A percentile compares a stretch with the other conserved stretches of the same genome.
Evolutionary conservation across 2,113 vertebrate genomes (phyloP).

Genomic region (Erinaceus europaeus): DNA sequence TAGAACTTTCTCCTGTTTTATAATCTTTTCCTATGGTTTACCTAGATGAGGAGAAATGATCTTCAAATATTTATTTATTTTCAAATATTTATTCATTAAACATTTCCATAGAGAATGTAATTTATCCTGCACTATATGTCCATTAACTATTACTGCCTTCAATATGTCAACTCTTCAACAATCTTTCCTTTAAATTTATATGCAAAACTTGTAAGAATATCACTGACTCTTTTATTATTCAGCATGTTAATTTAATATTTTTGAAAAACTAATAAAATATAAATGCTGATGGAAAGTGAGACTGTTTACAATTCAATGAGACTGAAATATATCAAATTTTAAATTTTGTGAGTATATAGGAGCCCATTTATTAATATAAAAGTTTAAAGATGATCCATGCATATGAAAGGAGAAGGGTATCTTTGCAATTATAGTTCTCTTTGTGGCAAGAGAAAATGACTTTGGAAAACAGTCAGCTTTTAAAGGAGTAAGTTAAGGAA

Average conservation of each 20-base stretch:
- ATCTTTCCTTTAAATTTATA: constrained; percentile 45
- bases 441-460: not conserved
- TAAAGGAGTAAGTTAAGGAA: not conserved
- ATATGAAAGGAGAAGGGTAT: not conserved
- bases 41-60: constrained; percentile 23
- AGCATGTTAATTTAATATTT: constrained; percentile 68
- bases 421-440: constrained; percentile 1
- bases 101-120: constrained; percentile 46
- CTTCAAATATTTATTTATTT: constrained; percentile 56
- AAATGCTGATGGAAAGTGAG: constrained; percentile 34
- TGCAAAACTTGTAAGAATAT: constrained; percentile 51
- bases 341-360: not conserved
- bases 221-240: constrained; percentile 67
- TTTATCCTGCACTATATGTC: constrained; percentile 25
- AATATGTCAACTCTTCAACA: constrained; percentile 44
- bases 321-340: constrained; percentile 43
- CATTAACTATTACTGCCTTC: constrained; percentile 44
- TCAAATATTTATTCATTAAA: constrained; percentile 52
- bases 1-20: not conserved
- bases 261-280: constrained; percentile 60
- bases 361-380: constrained; percentile 48
- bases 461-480: not conserved
- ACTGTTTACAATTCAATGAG: constrained; percentile 34
- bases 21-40: constrained; percentile 20
- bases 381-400: constrained; percentile 22